Evolutionary conservation across 1,140 invertebrate species (phyloP), one percentile per base, ranked within the genome.

Genomic region (Akabosia matsudoensis): DNA sequence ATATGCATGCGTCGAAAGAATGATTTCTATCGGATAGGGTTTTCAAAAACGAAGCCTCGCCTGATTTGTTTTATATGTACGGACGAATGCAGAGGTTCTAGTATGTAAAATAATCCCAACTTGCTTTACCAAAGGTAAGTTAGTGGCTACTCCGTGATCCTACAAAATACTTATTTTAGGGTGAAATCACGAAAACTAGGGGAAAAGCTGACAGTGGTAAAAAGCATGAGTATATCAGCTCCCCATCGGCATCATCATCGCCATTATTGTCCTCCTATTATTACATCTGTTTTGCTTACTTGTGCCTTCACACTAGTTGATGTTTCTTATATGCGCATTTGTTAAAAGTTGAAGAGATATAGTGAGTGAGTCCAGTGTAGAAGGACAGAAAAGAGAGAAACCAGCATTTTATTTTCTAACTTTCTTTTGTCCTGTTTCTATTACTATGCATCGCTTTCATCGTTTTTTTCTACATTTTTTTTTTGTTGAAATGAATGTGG

Each of bases 361-460:
- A 45, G 37, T 45, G 7, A 7, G 37, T 10, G 37, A 45, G 37
- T 45, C 37, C 18, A n/a, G n/a, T n/a, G n/a, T n/a, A n/a, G n/a
- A n/a, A n/a, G n/a, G n/a, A n/a, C n/a, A n/a, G n/a, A n/a, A n/a
- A n/a, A n/a, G n/a, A n/a, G n/a, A n/a, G n/a, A n/a, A n/a, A n/a
- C 37, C 54, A 61, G 54, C n/a, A 24, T 67, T 67, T 67, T 56
- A 3, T 56, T 56, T 56, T 24, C 54, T 56, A 45, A 10, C 28
- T 31, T 30, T 67, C 28, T 67, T 67, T 67, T 28, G 24, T 31
- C 61, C 30, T 67, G 28, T 67, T 67, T 67, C 61, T 31, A 67
- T 67, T 67, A 67, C 61, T 67, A 67, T 67, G 61, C 61, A 67
- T 67, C 61, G 24, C 54, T 61, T 24, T 61, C 54, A 61, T 61